Evolutionary conservation across 2,113 vertebrate genomes (phyloP), one percentile per base, ranked within the genome.

Genomic region (Larimichthys crocea): DNA sequence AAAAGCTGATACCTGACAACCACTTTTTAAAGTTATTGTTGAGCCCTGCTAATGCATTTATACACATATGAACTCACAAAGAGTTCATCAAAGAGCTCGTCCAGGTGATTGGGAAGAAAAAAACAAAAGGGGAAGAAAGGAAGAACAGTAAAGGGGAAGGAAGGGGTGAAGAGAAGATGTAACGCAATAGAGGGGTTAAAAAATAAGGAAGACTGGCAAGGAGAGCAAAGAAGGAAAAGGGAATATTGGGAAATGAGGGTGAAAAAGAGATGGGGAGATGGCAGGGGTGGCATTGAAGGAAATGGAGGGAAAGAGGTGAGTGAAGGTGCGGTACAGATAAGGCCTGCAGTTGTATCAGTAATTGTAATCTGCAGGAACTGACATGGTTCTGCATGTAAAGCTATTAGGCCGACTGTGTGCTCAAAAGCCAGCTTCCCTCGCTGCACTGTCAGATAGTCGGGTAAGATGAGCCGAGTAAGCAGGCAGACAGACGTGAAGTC

Each of bases 321-420:
- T 49, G 75, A 81, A 64, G 76, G 82, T 82, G 69, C 59, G 71
- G 86, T 72, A 62, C 83, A 88, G 92, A 91, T 93, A 93, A 92
- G 89, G 89, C 74, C 78, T 1, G 56, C 63, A 40, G 83, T 76
- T 86, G 78, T 94, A 94, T 93, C 92, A 84, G 89, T 94, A 91
- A 93, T 92, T 92, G 92, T 93, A 88, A 93, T 94, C 92, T 92
- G 88, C 76, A 82, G 84, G 69, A 85, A 40, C 77, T 89, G 90
- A 92, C 87, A 91, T 85, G 88, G 87, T 88, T 89, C 83, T 91
- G 89, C 91, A 92, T 92, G 90, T 92, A 86, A 90, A 91, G 88
- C 85, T 80, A 90, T 91, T 91, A 87, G 67, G 66, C 61, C 44
- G 72, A 63, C 73, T 74, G 80, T 69, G 80, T 16, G 73, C 64